Percentiles rank a stretch among this genome's conserved stretches.
phyloP scores from a whole-genome alignment of 2,113 vertebrate genomes.

The Sander vitreus region DNA sequence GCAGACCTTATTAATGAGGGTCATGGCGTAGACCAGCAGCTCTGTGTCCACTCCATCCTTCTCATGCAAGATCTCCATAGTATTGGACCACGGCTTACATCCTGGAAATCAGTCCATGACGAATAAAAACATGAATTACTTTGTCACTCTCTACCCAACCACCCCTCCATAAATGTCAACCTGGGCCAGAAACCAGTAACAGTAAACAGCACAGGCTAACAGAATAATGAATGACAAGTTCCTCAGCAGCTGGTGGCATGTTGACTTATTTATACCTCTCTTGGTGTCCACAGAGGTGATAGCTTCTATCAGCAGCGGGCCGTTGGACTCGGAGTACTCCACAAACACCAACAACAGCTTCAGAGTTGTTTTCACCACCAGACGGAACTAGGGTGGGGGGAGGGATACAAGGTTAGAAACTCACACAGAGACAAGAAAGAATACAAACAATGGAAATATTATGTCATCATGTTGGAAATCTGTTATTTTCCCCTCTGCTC shows the following conservation, averaged over 20 bases:
- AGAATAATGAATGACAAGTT: not conserved
- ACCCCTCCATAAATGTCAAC: not conserved
- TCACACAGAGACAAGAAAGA: not conserved
- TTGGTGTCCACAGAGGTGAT: constrained; percentile 88
- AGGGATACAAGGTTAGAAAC: not conserved
- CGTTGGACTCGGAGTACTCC: constrained; percentile 93
- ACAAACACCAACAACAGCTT: constrained; percentile 96
- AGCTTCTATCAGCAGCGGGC: constrained; percentile 88
- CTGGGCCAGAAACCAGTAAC: not conserved
- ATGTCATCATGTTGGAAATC: not conserved
- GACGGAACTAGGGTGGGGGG: constrained; percentile 86
- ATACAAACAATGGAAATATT: not conserved
- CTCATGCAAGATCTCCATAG: constrained; percentile 95
- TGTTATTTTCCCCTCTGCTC: not conserved
- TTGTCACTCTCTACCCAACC: not conserved
- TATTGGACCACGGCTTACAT: constrained; percentile 89
- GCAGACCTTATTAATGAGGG: constrained; percentile 94
- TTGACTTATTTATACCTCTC: constrained; percentile 83
- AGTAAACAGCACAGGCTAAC: not conserved
- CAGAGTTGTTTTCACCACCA: constrained; percentile 95
- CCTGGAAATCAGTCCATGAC: constrained; percentile 74
- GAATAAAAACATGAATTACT: not conserved
- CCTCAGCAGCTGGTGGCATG: not conserved
- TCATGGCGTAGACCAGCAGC: constrained; percentile 94
- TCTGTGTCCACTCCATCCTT: constrained; percentile 96